These are phyloP conservation scores for Sphaerodactylus townsendi DNA, from an alignment of 2,113 vertebrate species.

Conservation along the genomic window DNA sequence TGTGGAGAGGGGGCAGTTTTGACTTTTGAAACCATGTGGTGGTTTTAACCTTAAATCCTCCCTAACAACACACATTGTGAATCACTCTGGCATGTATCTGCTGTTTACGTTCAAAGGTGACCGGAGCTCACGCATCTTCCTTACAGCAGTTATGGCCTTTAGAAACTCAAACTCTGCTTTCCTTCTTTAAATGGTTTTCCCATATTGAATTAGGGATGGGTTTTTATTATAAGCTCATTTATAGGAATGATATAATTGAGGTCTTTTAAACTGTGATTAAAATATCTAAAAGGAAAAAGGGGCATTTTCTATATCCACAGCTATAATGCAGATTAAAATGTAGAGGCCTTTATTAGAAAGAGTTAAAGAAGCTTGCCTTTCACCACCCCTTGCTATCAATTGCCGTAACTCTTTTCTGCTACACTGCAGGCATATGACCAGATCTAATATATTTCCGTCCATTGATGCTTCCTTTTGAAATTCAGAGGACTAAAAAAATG, in stretches of 20 bases:
- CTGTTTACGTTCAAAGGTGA: too few relatives aligned
- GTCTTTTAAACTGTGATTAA: not conserved
- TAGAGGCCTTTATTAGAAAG: not conserved
- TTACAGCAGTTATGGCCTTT: too few relatives aligned
- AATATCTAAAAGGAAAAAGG: not conserved
- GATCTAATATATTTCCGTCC: not conserved
- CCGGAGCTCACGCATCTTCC: too few relatives aligned
- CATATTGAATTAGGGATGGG: not conserved
- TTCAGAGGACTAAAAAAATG: not conserved
- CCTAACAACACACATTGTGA: too few relatives aligned
- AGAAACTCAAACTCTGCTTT: not conserved
- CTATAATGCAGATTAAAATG: not conserved
- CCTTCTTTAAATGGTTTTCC: not conserved
- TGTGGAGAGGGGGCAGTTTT: too few relatives aligned
- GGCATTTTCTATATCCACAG: not conserved
- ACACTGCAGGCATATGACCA: not conserved
- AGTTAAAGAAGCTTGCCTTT: not conserved
- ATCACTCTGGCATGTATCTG: too few relatives aligned
- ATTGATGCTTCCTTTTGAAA: not conserved
- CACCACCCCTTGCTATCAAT: not conserved
- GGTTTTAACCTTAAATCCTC: too few relatives aligned
- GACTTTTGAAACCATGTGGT: too few relatives aligned
- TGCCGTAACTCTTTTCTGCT: not conserved
- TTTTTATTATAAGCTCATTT: not conserved
- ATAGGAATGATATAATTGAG: not conserved